Conservation (phyloP, 1,140 invertebrate species). For the Zaprionus ornatus region DNA sequence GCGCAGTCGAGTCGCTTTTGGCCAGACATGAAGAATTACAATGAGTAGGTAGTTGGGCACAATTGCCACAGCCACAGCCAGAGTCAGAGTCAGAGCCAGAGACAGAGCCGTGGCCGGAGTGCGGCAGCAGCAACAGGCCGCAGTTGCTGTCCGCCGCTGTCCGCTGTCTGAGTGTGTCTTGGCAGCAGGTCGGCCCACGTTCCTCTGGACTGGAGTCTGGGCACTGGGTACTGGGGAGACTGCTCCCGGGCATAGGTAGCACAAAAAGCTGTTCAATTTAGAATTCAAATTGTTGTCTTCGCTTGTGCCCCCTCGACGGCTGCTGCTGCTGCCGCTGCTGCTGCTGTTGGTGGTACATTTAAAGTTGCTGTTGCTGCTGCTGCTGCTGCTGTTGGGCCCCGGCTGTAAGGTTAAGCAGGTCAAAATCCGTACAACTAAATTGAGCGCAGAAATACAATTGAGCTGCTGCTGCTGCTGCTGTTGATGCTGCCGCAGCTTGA, state of each 20-base stretch:
- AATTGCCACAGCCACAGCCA: slow-evolving; percentile 64
- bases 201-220: slow-evolving; percentile 36
- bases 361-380: slow-evolving; percentile 12
- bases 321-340: slow-evolving; percentile 4
- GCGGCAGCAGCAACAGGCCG: slow-evolving; percentile 35
- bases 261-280: slow-evolving; percentile 83
- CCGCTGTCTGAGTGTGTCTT: slow-evolving; percentile 36
- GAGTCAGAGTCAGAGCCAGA: slow-evolving; percentile 25
- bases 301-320: slow-evolving; percentile 41
- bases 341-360: slow-evolving; percentile 28
- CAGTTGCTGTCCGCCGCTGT: slow-evolving; percentile 35
- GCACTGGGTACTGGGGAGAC: slow-evolving; percentile 12
- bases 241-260: slow-evolving; percentile 81
- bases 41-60: slow-evolving; percentile 81
- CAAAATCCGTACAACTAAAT: slow-evolving; percentile 83
- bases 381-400: slow-evolving; percentile 30
- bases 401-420: slow-evolving; percentile 79
- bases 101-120: slow-evolving; percentile 1
- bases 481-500: slow-evolving; percentile 28
- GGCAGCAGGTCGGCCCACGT: slow-evolving; percentile 80
- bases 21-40: slow-evolving; percentile 81
- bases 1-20: slow-evolving; percentile 49
- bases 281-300: slow-evolving; percentile 82
- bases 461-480: slow-evolving; percentile 23
- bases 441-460: slow-evolving; percentile 79